Percentiles rank a stretch among this genome's conserved stretches.
phyloP scores from a whole-genome alignment of 2,888 invertebrate species.

The Steinernema scapterisci region DNA sequence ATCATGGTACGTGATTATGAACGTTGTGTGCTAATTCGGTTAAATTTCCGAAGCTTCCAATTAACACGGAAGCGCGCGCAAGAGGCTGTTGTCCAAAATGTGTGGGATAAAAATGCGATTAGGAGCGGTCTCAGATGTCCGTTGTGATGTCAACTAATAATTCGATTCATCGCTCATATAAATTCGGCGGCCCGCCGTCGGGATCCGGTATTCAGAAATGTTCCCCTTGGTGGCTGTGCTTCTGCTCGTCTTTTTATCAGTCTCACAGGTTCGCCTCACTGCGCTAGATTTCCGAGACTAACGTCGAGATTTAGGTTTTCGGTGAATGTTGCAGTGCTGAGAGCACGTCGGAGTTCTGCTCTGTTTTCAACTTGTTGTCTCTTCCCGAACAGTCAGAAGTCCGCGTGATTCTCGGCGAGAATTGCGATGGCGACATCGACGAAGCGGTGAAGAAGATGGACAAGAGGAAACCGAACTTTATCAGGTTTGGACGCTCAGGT shows the following conservation, averaged over 20 bases:
- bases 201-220: constrained; percentile 21
- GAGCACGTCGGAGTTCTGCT: constrained; percentile 56
- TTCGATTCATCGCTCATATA: constrained; percentile 21
- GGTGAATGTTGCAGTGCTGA: constrained; percentile 52
- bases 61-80: constrained; percentile 23
- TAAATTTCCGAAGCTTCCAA: constrained; percentile 6
- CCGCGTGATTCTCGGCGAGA: constrained; percentile 49
- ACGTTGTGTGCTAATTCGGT: constrained; percentile 5
- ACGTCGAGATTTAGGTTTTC: constrained; percentile 27
- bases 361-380: constrained; percentile 57
- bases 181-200: background rate
- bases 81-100: constrained; percentile 6
- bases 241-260: constrained; percentile 29
- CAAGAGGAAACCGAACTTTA: constrained; percentile 66
- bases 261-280: constrained; percentile 31
- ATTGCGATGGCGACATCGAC: constrained; percentile 58
- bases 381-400: constrained; percentile 59
- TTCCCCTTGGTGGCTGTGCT: constrained; percentile 29
- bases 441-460: constrained; percentile 57
- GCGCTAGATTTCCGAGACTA: background rate
- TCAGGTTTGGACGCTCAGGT: constrained; percentile 60
- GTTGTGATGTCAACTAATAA: constrained; percentile 28
- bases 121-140: constrained; percentile 23
- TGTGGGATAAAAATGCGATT: constrained; percentile 31
- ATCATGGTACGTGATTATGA: too few relatives aligned